A percentile compares a stretch with the other conserved stretches of the same genome.
phyloP scores from a whole-genome alignment of 2,113 vertebrate species.

The Morone saxatilis region DNA sequence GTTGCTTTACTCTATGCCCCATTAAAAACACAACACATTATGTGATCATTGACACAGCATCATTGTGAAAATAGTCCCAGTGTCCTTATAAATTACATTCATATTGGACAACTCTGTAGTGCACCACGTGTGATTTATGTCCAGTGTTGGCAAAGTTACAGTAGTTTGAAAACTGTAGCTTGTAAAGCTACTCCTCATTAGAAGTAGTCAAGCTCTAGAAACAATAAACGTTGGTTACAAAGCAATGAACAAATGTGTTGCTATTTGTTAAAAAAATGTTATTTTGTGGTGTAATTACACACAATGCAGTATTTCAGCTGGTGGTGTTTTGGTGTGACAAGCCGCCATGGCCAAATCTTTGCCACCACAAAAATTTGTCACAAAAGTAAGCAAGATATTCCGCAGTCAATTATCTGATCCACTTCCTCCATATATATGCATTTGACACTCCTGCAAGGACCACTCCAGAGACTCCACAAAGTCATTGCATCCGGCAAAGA shows the following conservation, averaged over 20 bases:
- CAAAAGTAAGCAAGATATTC: too few species aligned
- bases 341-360: too few species aligned
- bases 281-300: too few species aligned
- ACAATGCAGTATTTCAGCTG: too few species aligned
- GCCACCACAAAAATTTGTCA: too few species aligned
- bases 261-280: too few species aligned
- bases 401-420: too few species aligned
- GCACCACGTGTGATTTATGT: background rate
- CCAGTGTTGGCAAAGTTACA: background rate
- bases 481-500: too few species aligned
- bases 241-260: background rate
- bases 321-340: too few species aligned
- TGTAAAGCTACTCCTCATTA: background rate
- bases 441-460: too few species aligned
- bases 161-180: background rate
- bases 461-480: too few species aligned
- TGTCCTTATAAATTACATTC: background rate
- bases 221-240: background rate
- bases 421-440: too few species aligned
- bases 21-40: slow-evolving; percentile 3
- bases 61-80: background rate
- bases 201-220: background rate
- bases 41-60: background rate
- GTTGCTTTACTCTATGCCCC: background rate
- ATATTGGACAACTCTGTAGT: background rate